Base-by-base conservation (phyloP, 2,888 invertebrate species). In the Lomographa bimaculata region DNA sequence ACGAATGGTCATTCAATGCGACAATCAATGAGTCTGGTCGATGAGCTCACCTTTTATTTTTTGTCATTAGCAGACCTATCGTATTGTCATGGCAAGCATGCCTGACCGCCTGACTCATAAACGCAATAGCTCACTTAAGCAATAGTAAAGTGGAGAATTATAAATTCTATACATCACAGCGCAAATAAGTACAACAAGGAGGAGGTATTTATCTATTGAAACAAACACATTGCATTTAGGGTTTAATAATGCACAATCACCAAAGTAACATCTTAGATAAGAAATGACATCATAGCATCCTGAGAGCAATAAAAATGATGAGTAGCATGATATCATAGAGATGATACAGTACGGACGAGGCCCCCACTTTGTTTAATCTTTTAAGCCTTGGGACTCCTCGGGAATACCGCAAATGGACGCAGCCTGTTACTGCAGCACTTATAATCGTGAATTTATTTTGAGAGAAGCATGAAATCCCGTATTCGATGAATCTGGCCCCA, bases 31-130 rank as follows among this genome's bases (percentile, higher is more conserved):
- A 4, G 57, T 61, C 46, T 39, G 52, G 47, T 34, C 42, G 64
- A 70, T 79, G 78, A 78, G 63, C 68, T 79, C 74, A 77, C 46
- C 62, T 60, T 60, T 66, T 56, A 60, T 66, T 71, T 77, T 73
- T 75, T 76, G 67, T 62, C 64, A 74, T 71, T 73, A 73, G 59
- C 67, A 68, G 61, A 59, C 54, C 41, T 35, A 25, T 5, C 29
- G 32, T 11, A 63, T 70, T 70, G 72, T 72, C 62, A 63, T 57
- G 58, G 50, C 57, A 47, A 52, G 53, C 61, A 54, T 63, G 52
- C 54, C 54, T 71, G 60, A 63, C 50, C 57, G 57, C 60, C 52
- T 64, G 61, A 67, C 54, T 70, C 69, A 70, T 56, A 53, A 25
- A 38, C 29, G 41, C 41, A 47, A 14, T 26, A 32, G 39, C 17